phyloP scores from a whole-genome alignment of 2,113 vertebrate genomes.

The Dromiciops gliroides region DNA sequence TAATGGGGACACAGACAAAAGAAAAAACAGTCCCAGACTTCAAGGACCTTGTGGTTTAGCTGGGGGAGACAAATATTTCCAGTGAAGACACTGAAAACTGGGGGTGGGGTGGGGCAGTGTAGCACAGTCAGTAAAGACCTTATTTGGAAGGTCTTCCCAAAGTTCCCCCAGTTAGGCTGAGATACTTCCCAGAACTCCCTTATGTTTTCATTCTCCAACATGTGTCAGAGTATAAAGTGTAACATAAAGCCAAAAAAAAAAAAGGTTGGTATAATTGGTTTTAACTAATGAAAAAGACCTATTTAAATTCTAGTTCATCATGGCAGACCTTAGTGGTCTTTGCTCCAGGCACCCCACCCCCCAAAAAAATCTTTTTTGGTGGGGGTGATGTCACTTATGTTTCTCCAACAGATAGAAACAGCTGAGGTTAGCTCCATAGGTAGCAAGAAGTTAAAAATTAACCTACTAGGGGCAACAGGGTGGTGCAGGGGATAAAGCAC shows the following conservation, averaged over 20 bases:
- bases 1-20: background rate
- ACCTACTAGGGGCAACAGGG: too few species aligned
- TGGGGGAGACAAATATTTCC: background rate
- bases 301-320: background rate
- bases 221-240: background rate
- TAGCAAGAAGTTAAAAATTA: background rate
- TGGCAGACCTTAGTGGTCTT: background rate
- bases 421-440: background rate
- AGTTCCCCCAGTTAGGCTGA: background rate
- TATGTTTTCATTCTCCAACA: background rate
- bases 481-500: too few species aligned
- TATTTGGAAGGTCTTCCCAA: background rate
- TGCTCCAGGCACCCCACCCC: background rate
- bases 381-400: background rate
- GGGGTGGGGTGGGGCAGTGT: background rate
- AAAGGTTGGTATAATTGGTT: background rate
- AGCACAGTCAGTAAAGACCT: background rate
- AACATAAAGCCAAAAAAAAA: background rate
- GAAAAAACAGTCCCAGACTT: background rate
- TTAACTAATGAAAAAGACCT: background rate
- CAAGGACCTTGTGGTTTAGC: background rate
- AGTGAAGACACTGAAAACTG: background rate
- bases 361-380: background rate
- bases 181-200: background rate
- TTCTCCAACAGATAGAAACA: background rate